Evolutionary conservation across 2,113 vertebrate genomes (phyloP), one percentile per base, ranked within the genome.

Genomic region (Rhinolophus ferrumequinum): DNA sequence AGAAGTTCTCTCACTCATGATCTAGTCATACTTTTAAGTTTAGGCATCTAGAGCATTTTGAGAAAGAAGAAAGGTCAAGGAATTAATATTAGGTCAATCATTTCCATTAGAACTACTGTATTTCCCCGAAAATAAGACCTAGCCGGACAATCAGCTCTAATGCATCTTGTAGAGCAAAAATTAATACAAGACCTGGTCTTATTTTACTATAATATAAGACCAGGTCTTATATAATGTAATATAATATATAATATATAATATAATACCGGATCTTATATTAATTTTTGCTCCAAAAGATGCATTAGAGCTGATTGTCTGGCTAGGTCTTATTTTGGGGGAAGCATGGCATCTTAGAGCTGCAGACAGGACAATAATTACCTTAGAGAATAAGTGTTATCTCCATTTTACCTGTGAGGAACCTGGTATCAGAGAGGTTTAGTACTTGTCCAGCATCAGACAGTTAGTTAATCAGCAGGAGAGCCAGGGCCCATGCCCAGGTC

Each of bases 1-100:
- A 98, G 97, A 97, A 95, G 72, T 92, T 94, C 70, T 98, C 77
- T 98, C 90, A 96, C 93, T 92, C 0, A 1, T 96, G 97, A 97
- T 97, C 95, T 96, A 97, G 83, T 96, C 93, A 95, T 1, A 8
- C 66, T 90, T 77, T 9, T 95, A 22, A 96, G 96, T 95, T 96
- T 41, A 86, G 77, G 35, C 35, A 69, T 52, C 79, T 77, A 30
- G 79, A 96, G 35, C 92, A 86, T 95, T 96, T 97, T 95, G 77
- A 93, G 69, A 85, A 95, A 95, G 83, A 90, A 62, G 22, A 82
- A 93, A 81, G 70, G 88, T 96, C n/a, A 92, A 80, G 41, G 67
- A 92, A 94, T 92, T 97, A 91, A 56, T 94, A 92, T 56, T 67
- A 96, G 72, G 60, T 90, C 26, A 84, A 14, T 95, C 79, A 69